phyloP scores from a whole-genome alignment of 2,113 vertebrate genomes.

The Mustela lutreola region DNA sequence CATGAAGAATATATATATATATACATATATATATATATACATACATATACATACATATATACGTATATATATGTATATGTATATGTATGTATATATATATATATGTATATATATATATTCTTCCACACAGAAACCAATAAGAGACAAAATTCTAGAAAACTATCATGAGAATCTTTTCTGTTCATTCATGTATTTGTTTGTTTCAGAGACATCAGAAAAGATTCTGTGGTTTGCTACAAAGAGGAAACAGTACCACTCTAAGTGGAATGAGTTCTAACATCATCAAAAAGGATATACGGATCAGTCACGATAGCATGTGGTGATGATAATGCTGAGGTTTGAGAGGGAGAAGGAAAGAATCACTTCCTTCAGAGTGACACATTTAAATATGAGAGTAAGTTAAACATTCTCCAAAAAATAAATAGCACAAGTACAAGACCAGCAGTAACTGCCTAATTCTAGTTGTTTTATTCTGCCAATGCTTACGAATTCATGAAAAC shows the following conservation, averaged over 20 bases:
- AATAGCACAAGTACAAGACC: neutral
- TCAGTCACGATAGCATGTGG: neutral
- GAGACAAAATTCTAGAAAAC: slow-evolving; percentile 21
- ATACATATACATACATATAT: too few species aligned
- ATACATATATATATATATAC: too few species aligned
- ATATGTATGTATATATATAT: too few species aligned
- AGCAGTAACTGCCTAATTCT: neutral
- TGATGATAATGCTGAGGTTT: neutral
- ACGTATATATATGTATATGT: neutral
- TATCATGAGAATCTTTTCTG: neutral
- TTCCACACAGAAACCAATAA: neutral
- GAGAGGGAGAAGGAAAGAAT: neutral
- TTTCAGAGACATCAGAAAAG: neutral
- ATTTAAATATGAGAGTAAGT: neutral
- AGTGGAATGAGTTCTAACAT: neutral
- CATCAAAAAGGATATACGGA: neutral
- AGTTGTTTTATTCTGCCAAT: neutral
- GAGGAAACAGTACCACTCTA: neutral
- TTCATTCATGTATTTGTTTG: neutral
- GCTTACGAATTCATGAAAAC: neutral
- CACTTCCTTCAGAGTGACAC: neutral
- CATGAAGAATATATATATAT: neutral
- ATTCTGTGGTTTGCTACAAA: neutral
- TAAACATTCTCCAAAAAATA: neutral
- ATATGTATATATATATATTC: neutral